phyloP scores from a whole-genome alignment of 2,797 vertebrate genomes.

The Myotis daubentonii region DNA sequence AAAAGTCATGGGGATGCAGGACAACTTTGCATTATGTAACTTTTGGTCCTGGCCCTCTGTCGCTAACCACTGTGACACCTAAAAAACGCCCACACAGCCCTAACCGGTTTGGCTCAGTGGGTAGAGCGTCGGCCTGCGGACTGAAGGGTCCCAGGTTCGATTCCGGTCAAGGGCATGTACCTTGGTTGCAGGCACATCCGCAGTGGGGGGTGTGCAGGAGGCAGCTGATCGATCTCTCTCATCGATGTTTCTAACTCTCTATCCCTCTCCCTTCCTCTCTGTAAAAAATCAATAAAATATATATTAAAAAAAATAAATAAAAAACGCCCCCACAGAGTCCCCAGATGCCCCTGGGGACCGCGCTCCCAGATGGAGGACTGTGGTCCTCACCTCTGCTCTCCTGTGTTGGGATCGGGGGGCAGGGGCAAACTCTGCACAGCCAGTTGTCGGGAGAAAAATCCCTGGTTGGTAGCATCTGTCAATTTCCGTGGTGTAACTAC shows the following conservation, averaged over 20 bases:
- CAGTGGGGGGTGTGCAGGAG: too few relatives aligned
- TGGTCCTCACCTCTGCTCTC: neutral
- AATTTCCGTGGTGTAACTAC: neutral
- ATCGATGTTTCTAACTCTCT: too few relatives aligned
- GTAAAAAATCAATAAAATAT: too few relatives aligned
- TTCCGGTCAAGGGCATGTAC: too few relatives aligned
- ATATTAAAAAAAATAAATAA: too few relatives aligned
- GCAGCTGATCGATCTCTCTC: too few relatives aligned
- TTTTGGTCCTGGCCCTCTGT: neutral
- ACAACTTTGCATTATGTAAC: neutral
- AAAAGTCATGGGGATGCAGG: neutral
- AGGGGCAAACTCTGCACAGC: neutral
- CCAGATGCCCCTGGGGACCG: neutral
- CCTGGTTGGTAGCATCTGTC: neutral
- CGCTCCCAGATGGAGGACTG: neutral
- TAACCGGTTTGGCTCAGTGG: too few relatives aligned
- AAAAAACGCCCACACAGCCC: neutral
- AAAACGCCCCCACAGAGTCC: neutral
- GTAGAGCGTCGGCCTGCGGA: too few relatives aligned
- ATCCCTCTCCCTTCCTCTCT: too few relatives aligned
- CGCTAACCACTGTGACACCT: neutral
- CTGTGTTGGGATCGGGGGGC: neutral
- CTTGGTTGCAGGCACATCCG: too few relatives aligned
- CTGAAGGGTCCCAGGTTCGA: too few relatives aligned
- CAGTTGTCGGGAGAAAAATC: neutral